phyloP scores from a whole-genome alignment of 1,140 invertebrate genomes.

The Atta cephalotes region DNA sequence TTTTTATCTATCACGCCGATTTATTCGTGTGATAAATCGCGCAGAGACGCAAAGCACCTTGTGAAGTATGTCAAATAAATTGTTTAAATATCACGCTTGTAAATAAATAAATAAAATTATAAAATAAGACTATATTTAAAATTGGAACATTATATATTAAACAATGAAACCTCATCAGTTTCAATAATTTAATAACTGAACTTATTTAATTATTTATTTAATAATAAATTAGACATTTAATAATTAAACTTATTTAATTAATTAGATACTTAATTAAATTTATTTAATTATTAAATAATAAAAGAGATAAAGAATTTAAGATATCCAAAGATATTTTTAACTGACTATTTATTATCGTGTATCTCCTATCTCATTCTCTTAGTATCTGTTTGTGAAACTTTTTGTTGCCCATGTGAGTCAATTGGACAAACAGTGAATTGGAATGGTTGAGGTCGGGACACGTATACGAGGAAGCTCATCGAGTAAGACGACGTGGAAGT shows the following conservation, averaged over 20 bases:
- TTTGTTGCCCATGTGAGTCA: slow-evolving; percentile 58
- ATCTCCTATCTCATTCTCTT: background rate
- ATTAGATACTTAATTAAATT: background rate
- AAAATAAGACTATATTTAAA: background rate
- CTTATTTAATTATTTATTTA: too few species aligned
- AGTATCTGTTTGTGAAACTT: background rate
- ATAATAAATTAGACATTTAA: background rate
- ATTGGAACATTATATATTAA: background rate
- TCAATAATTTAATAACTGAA: background rate
- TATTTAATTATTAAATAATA: slow-evolving; percentile 16
- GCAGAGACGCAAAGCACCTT: background rate
- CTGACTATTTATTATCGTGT: background rate
- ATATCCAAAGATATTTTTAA: background rate
- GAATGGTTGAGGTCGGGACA: slow-evolving; percentile 36
- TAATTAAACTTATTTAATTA: too few species aligned
- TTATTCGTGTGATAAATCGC: slow-evolving; percentile 23
- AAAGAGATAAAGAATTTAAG: background rate
- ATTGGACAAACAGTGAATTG: slow-evolving; percentile 67
- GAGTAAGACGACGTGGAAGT: slow-evolving; percentile 33
- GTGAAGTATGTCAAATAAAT: background rate
- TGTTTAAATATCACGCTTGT: background rate
- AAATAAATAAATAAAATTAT: background rate
- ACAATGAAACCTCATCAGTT: background rate
- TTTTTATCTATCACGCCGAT: slow-evolving; percentile 26
- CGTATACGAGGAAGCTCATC: slow-evolving; percentile 28